Evolutionary conservation across 2,797 vertebrate species (phyloP).

Genomic region (Pitangus sulphuratus): DNA sequence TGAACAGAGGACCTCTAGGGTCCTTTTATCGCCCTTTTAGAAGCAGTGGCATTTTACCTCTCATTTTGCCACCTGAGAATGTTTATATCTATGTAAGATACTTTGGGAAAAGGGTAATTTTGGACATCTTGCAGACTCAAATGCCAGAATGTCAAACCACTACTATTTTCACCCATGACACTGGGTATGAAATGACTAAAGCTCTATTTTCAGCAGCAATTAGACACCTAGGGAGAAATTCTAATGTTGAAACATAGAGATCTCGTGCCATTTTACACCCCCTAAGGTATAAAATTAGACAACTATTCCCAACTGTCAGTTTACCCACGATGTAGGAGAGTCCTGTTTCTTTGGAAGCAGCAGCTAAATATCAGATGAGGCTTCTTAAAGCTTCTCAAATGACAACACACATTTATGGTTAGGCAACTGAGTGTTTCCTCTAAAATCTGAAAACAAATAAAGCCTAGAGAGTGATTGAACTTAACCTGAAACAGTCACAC

Average conservation of each 20-base stretch:
- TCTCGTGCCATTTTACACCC: not conserved
- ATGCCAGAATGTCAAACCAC: not conserved
- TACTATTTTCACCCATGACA: not conserved
- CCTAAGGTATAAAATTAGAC: not conserved
- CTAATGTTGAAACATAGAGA: not conserved
- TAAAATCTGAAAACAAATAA: not conserved
- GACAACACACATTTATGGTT: not conserved
- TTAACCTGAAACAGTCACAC: not conserved
- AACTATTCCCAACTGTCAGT: not conserved
- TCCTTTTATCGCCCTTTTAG: not conserved
- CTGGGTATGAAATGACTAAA: not conserved
- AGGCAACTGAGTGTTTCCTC: not conserved
- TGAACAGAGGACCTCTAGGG: not conserved
- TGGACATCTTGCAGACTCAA: not conserved
- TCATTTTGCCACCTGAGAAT: not conserved
- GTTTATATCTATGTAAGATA: not conserved
- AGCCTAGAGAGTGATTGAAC: not conserved
- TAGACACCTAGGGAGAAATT: not conserved
- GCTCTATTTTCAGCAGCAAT: not conserved
- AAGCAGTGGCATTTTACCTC: not conserved
- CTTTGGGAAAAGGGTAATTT: not conserved
- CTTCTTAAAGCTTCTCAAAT: not conserved
- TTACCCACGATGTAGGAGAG: not conserved
- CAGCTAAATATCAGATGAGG: not conserved
- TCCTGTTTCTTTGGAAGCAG: not conserved